These are phyloP conservation scores for Pseudoips prasinana DNA, from an alignment of 2,888 invertebrate genomes.

Conservation along the genomic window DNA sequence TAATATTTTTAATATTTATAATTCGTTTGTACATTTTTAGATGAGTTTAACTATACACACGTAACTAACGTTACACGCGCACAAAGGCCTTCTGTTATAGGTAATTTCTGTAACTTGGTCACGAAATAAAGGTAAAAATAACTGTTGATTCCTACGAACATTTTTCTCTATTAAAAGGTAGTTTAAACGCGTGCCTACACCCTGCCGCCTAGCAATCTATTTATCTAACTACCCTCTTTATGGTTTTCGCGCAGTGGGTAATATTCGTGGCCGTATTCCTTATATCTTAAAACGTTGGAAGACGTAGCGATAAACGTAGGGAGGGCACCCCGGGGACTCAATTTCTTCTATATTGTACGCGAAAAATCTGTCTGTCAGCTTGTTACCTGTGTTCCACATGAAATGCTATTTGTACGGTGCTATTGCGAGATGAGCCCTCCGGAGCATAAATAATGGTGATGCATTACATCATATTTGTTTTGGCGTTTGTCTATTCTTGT, in stretches of 20 bases:
- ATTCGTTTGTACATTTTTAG: too few species aligned
- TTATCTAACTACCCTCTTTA: constrained; percentile 65
- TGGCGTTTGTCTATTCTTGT: too few species aligned
- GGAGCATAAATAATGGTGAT: constrained; percentile 19
- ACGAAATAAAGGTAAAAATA: constrained; percentile 54
- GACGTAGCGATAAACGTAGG: constrained; percentile 26
- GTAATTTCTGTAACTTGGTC: constrained; percentile 47
- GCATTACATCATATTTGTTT: too few species aligned
- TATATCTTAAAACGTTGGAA: constrained; percentile 24
- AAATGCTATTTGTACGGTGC: constrained; percentile 17
- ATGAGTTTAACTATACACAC: too few species aligned
- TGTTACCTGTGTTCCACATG: constrained; percentile 26
- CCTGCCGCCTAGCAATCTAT: constrained; percentile 55
- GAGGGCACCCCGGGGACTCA: constrained; percentile 21
- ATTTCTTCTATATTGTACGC: constrained; percentile 24
- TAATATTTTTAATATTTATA: too few species aligned
- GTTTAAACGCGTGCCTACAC: constrained; percentile 55
- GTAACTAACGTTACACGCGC: constrained; percentile 18
- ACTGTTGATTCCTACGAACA: constrained; percentile 62
- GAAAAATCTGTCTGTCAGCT: constrained; percentile 31
- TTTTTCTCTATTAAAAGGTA: constrained; percentile 64
- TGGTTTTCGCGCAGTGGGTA: constrained; percentile 53
- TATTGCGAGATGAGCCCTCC: constrained; percentile 13
- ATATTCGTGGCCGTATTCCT: constrained; percentile 40
- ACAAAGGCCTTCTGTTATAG: constrained; percentile 28